Percentiles rank a stretch among this genome's conserved stretches.
These are phyloP conservation scores for Oryzias melastigma DNA, from an alignment of 2,113 vertebrate genomes.

Conservation along the genomic window DNA sequence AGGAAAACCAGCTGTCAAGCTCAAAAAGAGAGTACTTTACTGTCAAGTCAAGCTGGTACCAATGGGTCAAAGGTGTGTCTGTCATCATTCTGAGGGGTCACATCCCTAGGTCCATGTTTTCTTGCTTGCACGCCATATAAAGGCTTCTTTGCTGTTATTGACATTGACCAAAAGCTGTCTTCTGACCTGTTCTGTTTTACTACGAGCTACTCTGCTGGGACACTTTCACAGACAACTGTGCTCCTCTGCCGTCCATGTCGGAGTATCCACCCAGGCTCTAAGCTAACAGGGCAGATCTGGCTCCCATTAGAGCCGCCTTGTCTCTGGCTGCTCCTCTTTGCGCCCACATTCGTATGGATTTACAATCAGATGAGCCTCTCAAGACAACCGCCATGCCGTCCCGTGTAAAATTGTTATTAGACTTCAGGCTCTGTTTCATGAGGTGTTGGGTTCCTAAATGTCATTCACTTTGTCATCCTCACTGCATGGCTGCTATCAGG, in stretches of 20 bases:
- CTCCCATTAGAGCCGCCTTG: constrained; percentile 45
- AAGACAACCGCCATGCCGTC: constrained; percentile 62
- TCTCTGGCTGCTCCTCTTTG: constrained; percentile 41
- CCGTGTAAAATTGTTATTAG: constrained; percentile 64
- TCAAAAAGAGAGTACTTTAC: too few relatives aligned
- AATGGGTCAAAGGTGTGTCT: too few relatives aligned
- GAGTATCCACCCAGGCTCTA: constrained; percentile 19
- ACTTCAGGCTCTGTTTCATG: constrained; percentile 64
- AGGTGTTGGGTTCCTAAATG: constrained; percentile 65
- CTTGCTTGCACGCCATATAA: too few relatives aligned
- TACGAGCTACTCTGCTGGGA: neutral
- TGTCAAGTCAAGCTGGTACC: too few relatives aligned
- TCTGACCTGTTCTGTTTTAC: neutral
- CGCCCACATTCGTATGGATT: constrained; percentile 44
- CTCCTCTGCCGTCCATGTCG: constrained; percentile 29
- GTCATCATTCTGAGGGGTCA: too few relatives aligned
- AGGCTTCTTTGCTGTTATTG: too few relatives aligned
- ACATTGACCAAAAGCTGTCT: too few relatives aligned
- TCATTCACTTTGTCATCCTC: constrained; percentile 61
- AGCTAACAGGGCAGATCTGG: constrained; percentile 55
- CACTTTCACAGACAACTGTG: neutral
- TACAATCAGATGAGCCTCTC: constrained; percentile 54
- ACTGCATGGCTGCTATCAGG: constrained; percentile 41
- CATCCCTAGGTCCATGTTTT: too few relatives aligned
- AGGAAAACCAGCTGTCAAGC: too few relatives aligned